Conservation (phyloP, 2,113 vertebrate species). For the Gobius niger region DNA sequence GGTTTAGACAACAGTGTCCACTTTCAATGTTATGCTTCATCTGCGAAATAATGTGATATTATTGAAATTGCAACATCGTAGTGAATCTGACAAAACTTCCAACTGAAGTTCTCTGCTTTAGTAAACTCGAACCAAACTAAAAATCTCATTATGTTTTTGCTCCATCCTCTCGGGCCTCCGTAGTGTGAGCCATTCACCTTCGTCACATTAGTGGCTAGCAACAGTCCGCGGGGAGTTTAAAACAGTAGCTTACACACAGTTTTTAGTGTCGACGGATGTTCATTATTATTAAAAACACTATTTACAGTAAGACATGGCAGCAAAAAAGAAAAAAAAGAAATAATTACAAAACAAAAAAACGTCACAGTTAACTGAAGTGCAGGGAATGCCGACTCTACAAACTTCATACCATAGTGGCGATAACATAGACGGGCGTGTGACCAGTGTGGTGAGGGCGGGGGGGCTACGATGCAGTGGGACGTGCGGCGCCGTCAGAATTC, state of each 20-base stretch:
- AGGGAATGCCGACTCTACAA: conserved; percentile 79
- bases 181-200: conserved; percentile 49
- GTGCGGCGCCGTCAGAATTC: conserved; percentile 81
- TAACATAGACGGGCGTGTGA: conserved; percentile 74
- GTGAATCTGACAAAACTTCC: too few relatives aligned
- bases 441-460: conserved; percentile 78
- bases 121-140: too few relatives aligned
- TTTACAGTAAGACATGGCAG: conserved; percentile 80
- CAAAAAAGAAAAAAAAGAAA: conserved; percentile 50
- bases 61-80: too few relatives aligned
- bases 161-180: neutral
- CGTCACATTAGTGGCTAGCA: conserved; percentile 66
- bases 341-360: conserved; percentile 20
- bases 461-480: conserved; percentile 76
- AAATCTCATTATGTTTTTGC: too few relatives aligned
- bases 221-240: conserved; percentile 73
- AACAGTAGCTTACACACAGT: conserved; percentile 84
- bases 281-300: conserved; percentile 76
- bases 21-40: too few relatives aligned
- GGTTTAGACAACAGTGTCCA: too few relatives aligned
- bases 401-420: conserved; percentile 75
- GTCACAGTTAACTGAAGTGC: conserved; percentile 84
- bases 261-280: conserved; percentile 74
- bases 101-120: too few relatives aligned
- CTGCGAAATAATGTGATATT: too few relatives aligned